A percentile compares a stretch with the other conserved stretches of the same genome.
Evolutionary conservation across 2,888 invertebrate genomes (phyloP).

Genomic region (Pycnomerus fuliginosus): DNA sequence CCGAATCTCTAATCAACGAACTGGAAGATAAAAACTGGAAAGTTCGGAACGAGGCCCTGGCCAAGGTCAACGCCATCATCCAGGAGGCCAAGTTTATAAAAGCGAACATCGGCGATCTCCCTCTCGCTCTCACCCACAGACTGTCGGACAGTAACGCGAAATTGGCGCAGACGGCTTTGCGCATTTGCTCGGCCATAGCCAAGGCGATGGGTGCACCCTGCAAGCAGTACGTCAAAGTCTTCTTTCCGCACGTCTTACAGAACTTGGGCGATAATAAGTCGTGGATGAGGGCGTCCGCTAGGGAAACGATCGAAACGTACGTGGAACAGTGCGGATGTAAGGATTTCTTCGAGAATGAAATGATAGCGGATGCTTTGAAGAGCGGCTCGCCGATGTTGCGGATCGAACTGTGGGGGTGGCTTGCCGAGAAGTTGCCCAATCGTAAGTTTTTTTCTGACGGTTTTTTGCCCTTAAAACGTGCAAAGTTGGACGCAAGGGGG

Average conservation of each 20-base stretch:
- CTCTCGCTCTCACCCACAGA: conserved; percentile 74
- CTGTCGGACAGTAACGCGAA: conserved; percentile 90
- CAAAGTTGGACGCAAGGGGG: no score
- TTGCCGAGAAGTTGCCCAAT: conserved; percentile 76
- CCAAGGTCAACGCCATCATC: conserved; percentile 70
- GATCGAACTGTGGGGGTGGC: conserved; percentile 82
- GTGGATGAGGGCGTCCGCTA: conserved; percentile 77
- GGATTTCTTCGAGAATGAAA: conserved; percentile 85
- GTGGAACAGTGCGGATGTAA: conserved; percentile 80
- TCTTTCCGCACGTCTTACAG: conserved; percentile 87
- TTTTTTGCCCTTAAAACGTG: no score
- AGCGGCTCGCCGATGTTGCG: conserved; percentile 81
- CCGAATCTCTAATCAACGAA: conserved; percentile 76
- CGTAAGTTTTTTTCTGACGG: conserved; percentile 56
- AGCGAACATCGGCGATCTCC: conserved; percentile 79
- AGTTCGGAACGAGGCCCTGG: conserved; percentile 74
- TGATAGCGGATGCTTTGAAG: conserved; percentile 84
- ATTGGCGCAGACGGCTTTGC: conserved; percentile 79
- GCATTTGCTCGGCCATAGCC: conserved; percentile 80
- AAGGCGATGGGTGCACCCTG: conserved; percentile 80
- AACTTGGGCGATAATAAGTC: conserved; percentile 73
- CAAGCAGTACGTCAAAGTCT: conserved; percentile 73
- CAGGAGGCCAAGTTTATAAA: conserved; percentile 79
- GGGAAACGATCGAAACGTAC: conserved; percentile 84
- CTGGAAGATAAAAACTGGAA: conserved; percentile 93